These are phyloP conservation scores for Hystrix brachyura DNA, from an alignment of 2,113 vertebrate species.

Conservation along the genomic window DNA sequence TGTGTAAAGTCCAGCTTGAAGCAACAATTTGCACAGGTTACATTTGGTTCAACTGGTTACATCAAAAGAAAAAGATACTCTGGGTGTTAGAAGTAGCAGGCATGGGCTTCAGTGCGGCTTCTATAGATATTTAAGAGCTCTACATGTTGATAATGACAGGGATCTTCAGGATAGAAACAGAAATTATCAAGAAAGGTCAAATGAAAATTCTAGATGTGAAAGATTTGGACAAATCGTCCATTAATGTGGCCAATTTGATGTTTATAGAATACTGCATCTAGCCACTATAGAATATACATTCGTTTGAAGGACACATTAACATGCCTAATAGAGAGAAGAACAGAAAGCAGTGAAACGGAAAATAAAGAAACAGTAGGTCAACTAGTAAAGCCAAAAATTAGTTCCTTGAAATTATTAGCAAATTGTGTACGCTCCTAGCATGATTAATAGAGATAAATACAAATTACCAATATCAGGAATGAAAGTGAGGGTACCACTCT, in stretches of 20 bases:
- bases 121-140: background rate
- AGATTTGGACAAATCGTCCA: background rate
- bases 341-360: background rate
- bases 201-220: background rate
- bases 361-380: background rate
- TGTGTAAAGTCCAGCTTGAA: background rate
- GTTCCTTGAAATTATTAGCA: slow-evolving; percentile 44
- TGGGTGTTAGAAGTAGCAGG: background rate
- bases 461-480: slow-evolving; percentile 8
- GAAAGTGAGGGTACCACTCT: background rate
- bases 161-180: background rate
- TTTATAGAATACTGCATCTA: background rate
- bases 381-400: background rate
- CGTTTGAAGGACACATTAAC: background rate
- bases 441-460: background rate
- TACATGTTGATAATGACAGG: background rate
- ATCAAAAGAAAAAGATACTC: background rate
- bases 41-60: background rate
- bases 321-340: slow-evolving; percentile 9
- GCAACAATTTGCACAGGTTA: background rate
- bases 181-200: slow-evolving; percentile 7
- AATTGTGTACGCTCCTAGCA: background rate
- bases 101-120: background rate
- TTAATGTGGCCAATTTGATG: background rate
- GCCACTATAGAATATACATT: background rate